These are phyloP conservation scores for Ptychoptera contaminata DNA, from an alignment of 2,888 invertebrate genomes.

Conservation along the genomic window DNA sequence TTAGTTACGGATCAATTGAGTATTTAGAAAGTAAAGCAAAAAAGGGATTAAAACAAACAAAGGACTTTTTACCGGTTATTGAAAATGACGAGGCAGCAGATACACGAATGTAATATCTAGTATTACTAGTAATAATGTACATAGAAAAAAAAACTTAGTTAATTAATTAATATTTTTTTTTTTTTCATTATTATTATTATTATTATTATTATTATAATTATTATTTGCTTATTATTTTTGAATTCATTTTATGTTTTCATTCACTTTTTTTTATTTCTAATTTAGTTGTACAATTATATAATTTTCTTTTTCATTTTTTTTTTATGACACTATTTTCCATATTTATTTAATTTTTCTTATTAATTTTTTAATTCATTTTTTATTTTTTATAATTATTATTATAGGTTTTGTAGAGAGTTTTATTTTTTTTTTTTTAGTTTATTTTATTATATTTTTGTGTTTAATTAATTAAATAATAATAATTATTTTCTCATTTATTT, in stretches of 20 bases:
- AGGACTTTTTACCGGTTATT: slow-evolving; percentile 11
- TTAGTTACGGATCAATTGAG: slow-evolving; percentile 25
- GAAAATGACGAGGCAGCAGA: slow-evolving; percentile 1
- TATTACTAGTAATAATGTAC: too few relatives aligned
- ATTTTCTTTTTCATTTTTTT: not conserved
- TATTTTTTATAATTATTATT: not conserved
- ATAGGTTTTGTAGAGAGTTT: not conserved
- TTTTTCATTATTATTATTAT: not conserved
- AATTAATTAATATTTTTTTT: not conserved
- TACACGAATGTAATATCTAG: not conserved
- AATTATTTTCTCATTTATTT: slow-evolving; percentile 5
- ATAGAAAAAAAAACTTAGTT: too few relatives aligned
- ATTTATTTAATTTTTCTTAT: not conserved
- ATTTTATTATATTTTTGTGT: slow-evolving; percentile 3
- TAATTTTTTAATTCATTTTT: not conserved
- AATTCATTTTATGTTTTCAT: not conserved
- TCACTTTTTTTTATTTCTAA: not conserved
- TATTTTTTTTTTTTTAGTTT: slow-evolving; percentile 10
- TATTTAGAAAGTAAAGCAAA: slow-evolving; percentile 15
- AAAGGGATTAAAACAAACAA: slow-evolving; percentile 10
- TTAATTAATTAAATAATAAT: slow-evolving; percentile 6
- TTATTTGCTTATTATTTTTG: not conserved
- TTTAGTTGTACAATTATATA: not conserved
- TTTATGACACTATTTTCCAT: not conserved
- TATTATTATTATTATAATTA: not conserved